A percentile compares a stretch with the other conserved stretches of the same genome.
Conservation (phyloP, 2,113 vertebrate genomes). For the Gymnorhina tibicen region DNA sequence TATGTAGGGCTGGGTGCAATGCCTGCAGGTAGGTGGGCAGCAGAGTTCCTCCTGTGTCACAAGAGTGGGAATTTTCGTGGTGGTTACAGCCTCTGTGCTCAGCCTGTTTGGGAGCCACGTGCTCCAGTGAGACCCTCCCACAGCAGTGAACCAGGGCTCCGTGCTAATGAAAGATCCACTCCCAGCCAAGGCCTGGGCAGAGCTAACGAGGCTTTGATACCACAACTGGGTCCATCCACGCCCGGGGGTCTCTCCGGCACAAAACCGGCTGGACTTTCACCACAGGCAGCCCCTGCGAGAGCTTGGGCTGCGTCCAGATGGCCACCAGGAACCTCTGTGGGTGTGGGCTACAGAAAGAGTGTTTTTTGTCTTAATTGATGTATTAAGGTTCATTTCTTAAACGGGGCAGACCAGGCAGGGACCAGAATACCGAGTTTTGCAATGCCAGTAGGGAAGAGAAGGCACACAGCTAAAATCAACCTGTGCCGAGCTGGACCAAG, state of each 20-base stretch:
- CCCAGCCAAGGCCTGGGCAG: background rate
- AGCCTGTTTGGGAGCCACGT: background rate
- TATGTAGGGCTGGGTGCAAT: background rate
- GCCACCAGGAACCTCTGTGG: background rate
- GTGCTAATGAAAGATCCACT: background rate
- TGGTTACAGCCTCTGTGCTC: background rate
- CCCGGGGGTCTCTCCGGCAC: background rate
- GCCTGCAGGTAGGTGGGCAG: background rate
- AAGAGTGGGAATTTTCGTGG: background rate
- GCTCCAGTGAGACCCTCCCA: background rate
- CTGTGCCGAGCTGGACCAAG: background rate
- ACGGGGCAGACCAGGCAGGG: background rate
- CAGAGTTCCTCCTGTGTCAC: background rate
- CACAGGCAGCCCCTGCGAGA: background rate
- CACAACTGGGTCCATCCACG: background rate
- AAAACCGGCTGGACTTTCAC: background rate
- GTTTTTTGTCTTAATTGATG: background rate
- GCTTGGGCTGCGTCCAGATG: background rate
- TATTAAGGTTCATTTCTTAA: background rate
- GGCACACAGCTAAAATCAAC: background rate
- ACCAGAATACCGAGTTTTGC: background rate
- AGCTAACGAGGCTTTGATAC: background rate
- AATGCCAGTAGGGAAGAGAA: background rate
- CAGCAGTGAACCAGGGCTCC: background rate
- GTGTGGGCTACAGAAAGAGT: background rate